Percentiles rank a stretch among this genome's conserved stretches.
phyloP scores from a whole-genome alignment of 2,797 vertebrate genomes.

The Hemitrygon akajei region DNA sequence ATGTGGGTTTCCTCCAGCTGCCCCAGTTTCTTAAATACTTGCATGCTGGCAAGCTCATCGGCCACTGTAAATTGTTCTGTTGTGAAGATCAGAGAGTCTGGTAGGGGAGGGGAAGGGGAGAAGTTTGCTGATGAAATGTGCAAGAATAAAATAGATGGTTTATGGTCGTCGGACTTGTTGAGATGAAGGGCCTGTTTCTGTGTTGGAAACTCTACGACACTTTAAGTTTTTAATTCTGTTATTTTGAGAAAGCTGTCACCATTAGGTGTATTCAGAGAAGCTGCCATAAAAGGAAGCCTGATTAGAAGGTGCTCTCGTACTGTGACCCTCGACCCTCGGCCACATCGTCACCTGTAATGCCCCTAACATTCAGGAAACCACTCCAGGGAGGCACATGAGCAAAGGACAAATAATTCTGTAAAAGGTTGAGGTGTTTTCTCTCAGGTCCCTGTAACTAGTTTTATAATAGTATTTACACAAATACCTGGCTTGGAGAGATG shows the following conservation, averaged over 20 bases:
- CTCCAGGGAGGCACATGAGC: neutral
- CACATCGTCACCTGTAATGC: neutral
- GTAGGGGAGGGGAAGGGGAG: too few relatives aligned
- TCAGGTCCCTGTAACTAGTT: neutral
- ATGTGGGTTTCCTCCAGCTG: too few relatives aligned
- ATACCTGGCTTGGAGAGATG: neutral
- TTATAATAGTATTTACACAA: neutral
- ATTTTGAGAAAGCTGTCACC: neutral
- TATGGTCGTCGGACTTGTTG: too few relatives aligned
- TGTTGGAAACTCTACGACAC: neutral
- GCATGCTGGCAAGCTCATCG: too few relatives aligned
- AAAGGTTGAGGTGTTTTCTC: neutral
- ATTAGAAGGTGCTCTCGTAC: neutral
- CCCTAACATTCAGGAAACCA: neutral
- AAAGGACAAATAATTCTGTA: neutral
- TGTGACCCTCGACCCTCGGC: neutral
- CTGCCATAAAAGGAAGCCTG: neutral
- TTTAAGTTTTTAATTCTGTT: too few relatives aligned
- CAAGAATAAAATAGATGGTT: too few relatives aligned
- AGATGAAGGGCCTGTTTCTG: too few relatives aligned
- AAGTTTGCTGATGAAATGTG: too few relatives aligned
- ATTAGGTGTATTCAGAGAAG: neutral
- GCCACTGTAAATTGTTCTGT: too few relatives aligned
- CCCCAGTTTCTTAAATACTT: too few relatives aligned
- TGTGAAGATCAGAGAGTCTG: too few relatives aligned